phyloP scores from a whole-genome alignment of 2,113 vertebrate genomes.

The Pica pica region DNA sequence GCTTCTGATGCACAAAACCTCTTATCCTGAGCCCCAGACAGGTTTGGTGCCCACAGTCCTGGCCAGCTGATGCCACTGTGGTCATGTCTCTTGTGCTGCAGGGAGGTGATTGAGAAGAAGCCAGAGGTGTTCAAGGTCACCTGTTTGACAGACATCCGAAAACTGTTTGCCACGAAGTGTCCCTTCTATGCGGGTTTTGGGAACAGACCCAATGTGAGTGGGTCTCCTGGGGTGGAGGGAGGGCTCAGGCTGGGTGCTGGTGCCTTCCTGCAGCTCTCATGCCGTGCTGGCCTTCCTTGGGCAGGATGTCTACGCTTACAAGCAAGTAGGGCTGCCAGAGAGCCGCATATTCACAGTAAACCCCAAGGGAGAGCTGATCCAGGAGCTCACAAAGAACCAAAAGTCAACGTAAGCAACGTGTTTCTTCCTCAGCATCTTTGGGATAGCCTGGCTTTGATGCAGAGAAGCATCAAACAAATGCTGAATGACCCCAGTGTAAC shows the following conservation, averaged over 20 bases:
- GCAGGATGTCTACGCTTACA: constrained; percentile 84
- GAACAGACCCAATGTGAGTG: constrained; percentile 85
- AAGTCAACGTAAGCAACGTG: constrained; percentile 83
- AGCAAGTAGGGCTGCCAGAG: constrained; percentile 82
- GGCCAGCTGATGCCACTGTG: not conserved
- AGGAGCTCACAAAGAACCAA: constrained; percentile 82
- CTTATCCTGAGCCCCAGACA: not conserved
- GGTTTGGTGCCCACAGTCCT: not conserved
- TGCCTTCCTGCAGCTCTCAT: not conserved
- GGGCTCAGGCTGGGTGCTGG: not conserved
- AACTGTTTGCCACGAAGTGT: constrained; percentile 75
- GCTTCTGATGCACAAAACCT: not conserved
- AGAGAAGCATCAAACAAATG: not conserved
- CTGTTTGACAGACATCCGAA: constrained; percentile 87
- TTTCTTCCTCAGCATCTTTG: not conserved
- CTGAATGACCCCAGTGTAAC: rapidly evolving
- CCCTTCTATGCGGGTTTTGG: constrained; percentile 94
- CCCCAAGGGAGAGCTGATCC: constrained; percentile 88
- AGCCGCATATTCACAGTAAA: constrained; percentile 89
- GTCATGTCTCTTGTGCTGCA: not conserved
- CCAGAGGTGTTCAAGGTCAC: constrained; percentile 92
- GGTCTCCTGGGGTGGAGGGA: not conserved
- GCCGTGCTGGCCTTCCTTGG: not conserved
- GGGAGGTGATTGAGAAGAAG: constrained; percentile 94
- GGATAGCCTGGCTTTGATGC: not conserved